Evolutionary conservation across 2,797 vertebrate species (phyloP), one percentile per base, ranked within the genome.

Genomic region (Neosilurus hyrtlii): DNA sequence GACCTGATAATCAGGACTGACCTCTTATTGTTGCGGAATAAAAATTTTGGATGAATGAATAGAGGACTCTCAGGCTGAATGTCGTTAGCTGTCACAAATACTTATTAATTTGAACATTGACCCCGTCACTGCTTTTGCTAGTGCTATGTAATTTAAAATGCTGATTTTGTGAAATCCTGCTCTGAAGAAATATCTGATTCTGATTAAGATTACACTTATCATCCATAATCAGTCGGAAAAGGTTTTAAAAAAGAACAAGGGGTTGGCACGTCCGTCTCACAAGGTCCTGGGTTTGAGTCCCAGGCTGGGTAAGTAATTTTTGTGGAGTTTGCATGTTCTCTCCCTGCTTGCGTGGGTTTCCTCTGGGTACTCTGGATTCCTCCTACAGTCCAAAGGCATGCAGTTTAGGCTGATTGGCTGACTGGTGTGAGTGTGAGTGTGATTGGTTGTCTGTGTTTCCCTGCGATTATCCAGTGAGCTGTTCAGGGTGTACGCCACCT

Each of bases 91-190:
- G 1, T 59, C 20, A 37, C 20, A 37, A 75, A 75, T 4, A 2
- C 35, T 22, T 59, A 61, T 62, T 76, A 76, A 43, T 37, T 43
- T 61, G 35, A 43, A 76, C 57, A n/a, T 24, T 76, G 74, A 61
- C 30, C 74, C 74, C 14, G 56, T 62, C 74, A 76, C 8, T 12
- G 22, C 12, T 75, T 59, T 24, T 59, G 16, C 57, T 37, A 75
- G 54, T 62, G 16, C 5, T 76, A 57, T 61, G 35, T 61, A 76
- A 76, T 76, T 76, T 62, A 76, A 76, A 61, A 49, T 78, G 37
- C 37, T 78, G n/a, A 63, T 75, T 75, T 59, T 75, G 26, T 75
- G 56, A 56, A 73, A 52, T 3, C 24, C 71, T 56, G 24, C 3
- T 30, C 30, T 10, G 12, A 51, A 51, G 35, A 51, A 26, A 63